phyloP scores from a whole-genome alignment of 37 sponge, comb jelly and placozoan species.

The Cliona cf. orientalis region DNA sequence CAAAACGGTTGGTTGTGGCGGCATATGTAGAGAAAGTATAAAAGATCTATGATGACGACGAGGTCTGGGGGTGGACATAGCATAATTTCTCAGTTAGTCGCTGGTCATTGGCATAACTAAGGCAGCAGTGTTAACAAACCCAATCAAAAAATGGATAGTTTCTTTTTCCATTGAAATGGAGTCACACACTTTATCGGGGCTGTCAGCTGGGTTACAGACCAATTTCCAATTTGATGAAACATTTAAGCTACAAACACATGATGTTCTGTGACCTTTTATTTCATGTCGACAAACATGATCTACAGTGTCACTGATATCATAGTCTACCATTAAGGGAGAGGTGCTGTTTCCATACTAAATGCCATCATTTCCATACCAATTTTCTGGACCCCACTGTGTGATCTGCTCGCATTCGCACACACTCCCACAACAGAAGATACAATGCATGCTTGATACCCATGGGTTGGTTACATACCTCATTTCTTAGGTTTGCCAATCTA shows the following conservation, averaged over 20 bases:
- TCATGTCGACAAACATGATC: background rate
- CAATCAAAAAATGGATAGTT: background rate
- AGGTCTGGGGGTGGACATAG: background rate
- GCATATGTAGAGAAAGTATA: conserved; percentile 13
- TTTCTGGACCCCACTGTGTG: background rate
- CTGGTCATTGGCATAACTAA: background rate
- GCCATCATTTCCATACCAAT: background rate
- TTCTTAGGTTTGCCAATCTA: background rate
- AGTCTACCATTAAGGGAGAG: background rate
- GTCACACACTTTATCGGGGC: background rate
- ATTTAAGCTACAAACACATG: background rate
- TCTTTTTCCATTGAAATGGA: background rate
- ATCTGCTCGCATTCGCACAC: background rate
- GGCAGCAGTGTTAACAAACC: background rate
- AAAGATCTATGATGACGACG: background rate
- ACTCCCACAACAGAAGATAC: background rate
- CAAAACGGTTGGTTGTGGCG: background rate
- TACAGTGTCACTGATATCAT: background rate
- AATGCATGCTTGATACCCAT: background rate
- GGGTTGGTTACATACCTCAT: background rate
- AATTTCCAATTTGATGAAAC: background rate
- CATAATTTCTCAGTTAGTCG: background rate
- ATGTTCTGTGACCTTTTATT: background rate
- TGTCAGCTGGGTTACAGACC: background rate
- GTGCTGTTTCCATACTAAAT: background rate